Conservation (phyloP, 2,888 invertebrate genomes). For the Campoplex capitator region DNA sequence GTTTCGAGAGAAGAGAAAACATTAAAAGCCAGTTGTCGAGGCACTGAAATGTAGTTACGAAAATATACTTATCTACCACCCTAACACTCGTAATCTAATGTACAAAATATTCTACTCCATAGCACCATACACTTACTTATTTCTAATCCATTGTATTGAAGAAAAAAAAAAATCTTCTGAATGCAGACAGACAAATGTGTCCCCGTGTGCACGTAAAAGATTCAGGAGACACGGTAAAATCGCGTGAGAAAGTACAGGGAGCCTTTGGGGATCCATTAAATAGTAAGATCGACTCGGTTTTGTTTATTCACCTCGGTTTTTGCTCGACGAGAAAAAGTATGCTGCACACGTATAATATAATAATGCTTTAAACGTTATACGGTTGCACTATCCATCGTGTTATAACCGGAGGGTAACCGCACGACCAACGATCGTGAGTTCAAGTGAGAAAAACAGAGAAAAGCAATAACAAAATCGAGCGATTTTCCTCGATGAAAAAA, state of each 20-base stretch:
- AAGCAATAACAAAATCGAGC: not conserved
- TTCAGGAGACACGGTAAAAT: constrained; percentile 35
- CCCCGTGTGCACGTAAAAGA: constrained; percentile 16
- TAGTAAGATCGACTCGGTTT: constrained; percentile 52
- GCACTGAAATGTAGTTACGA: constrained; percentile 11
- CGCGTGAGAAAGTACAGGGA: constrained; percentile 57
- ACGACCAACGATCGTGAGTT: constrained; percentile 16
- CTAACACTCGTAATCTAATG: not conserved
- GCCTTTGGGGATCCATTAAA: constrained; percentile 48
- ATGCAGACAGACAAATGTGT: not conserved
- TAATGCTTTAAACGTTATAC: constrained; percentile 42
- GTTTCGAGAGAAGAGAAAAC: not conserved
- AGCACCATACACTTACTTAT: not conserved
- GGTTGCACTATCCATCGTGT: constrained; percentile 50
- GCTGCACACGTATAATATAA: not conserved
- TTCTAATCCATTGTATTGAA: not conserved
- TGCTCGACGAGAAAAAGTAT: constrained; percentile 28
- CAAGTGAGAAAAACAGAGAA: constrained; percentile 17
- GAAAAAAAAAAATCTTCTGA: not conserved
- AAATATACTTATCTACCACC: not conserved
- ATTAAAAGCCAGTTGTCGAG: constrained; percentile 15
- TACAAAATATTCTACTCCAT: not conserved
- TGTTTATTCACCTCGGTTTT: constrained; percentile 34
- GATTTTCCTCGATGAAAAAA: not conserved
- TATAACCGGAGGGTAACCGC: constrained; percentile 50